Evolutionary conservation across 2,797 vertebrate species (phyloP).

Genomic region (Rhynchonycteris naso): DNA sequence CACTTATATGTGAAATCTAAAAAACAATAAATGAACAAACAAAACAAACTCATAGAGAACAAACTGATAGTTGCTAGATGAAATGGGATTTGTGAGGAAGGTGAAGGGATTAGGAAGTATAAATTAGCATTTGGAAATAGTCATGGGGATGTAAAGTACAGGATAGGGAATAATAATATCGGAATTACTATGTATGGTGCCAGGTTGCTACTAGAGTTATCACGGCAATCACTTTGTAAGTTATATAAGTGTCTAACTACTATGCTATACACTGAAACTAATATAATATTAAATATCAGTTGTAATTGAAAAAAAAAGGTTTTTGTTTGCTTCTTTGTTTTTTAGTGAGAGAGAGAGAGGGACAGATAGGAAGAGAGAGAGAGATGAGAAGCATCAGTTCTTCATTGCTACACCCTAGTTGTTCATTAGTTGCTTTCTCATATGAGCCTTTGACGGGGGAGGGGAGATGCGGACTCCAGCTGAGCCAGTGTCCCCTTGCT

Average conservation of each 20-base stretch:
- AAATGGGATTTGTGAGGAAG: neutral
- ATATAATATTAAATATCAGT: neutral
- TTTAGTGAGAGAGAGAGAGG: too few species aligned
- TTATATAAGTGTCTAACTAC: neutral
- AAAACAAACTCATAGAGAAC: neutral
- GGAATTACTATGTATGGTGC: neutral
- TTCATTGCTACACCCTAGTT: too few species aligned
- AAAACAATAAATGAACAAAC: neutral
- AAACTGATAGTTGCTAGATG: neutral
- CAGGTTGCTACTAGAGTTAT: neutral
- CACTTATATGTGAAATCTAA: neutral
- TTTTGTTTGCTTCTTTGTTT: too few species aligned
- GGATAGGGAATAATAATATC: neutral
- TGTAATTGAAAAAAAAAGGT: neutral
- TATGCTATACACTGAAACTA: neutral
- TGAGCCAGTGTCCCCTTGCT: too few species aligned
- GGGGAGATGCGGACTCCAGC: too few species aligned
- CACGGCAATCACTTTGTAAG: neutral
- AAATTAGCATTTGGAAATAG: neutral
- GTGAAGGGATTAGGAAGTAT: neutral
- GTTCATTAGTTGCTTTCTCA: too few species aligned
- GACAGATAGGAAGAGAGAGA: too few species aligned
- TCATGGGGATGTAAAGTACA: neutral
- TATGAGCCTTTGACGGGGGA: too few species aligned
- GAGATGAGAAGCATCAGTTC: too few species aligned